Base-by-base conservation (phyloP, 1,140 invertebrate species). In the Sipha flava region DNA sequence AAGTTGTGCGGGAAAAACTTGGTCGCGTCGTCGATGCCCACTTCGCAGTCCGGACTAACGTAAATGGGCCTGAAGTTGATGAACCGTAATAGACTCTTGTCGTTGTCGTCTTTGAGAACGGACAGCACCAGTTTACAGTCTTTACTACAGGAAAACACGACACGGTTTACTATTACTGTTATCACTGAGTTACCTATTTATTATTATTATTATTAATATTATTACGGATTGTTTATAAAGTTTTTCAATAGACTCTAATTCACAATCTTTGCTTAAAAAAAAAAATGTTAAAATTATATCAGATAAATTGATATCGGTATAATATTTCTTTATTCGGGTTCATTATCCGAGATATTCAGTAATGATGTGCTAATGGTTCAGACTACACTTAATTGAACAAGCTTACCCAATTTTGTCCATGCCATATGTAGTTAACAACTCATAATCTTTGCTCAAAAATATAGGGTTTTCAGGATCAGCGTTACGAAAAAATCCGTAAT, bases 41-140 rank as follows among this genome's bases (percentile, higher is more conserved):
- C 66, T 18, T 82, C 81, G 12, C 75, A 18, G 54, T 84, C 82
- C 0, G 81, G 81, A 66, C 82, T 83, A 5, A 84, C 83, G 54
- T 84, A 84, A n/a, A 84, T 26, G 3, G 84, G 83, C 6, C 70
- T 75, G 1, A 83, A 49, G 54, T 81, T 80, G 9, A 83, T 82
- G 23, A 84, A 82, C 18, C 80, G 81, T n/a, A 84, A 73, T 40
- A 84, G 70, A 18, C 82, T 82, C 10, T 84, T 83, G 54, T 81
- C 81, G 79, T 82, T 57, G 52, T 80, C 59, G 23, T 80, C 79
- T 45, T 81, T 84, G n/a, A 82, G 52, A 0, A 84, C 80, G n/a
- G 82, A 79, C 16, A 84, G 47, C 23, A 84, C 81, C 79, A 83
- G 82, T 73, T 84, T 84, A 0, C 81, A 62, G 14, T 82, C 73